A percentile compares a stretch with the other conserved stretches of the same genome.
Evolutionary conservation across 2,113 vertebrate species (phyloP).

Genomic region (Peucedramus taeniatus): DNA sequence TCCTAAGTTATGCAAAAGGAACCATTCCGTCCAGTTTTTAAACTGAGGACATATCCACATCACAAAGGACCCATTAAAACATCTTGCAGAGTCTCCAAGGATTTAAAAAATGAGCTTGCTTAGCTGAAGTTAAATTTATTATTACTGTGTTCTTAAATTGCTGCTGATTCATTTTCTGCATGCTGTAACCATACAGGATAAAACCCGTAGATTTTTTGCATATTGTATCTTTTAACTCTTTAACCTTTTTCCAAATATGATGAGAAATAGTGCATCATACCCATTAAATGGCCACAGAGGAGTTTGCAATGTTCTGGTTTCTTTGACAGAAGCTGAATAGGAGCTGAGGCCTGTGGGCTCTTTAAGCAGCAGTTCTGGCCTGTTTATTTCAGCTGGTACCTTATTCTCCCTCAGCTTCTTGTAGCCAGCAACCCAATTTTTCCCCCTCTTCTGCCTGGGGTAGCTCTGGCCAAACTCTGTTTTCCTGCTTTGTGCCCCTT

Average conservation of each 20-base stretch:
- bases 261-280: background rate
- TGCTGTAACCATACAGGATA: background rate
- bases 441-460: background rate
- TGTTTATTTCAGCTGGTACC: background rate
- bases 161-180: conserved; percentile 34
- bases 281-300: background rate
- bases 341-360: background rate
- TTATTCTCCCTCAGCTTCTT: background rate
- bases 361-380: background rate
- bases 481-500: background rate
- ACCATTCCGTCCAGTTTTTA: background rate
- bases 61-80: conserved; percentile 38
- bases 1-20: conserved; percentile 40
- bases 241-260: background rate
- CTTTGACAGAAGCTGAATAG: background rate
- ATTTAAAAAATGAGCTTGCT: conserved; percentile 30
- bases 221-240: background rate
- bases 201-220: background rate
- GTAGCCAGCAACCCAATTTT: background rate
- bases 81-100: conserved; percentile 5
- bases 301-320: background rate
- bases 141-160: conserved; percentile 1
- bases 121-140: conserved; percentile 14
- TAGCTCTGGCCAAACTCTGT: background rate
- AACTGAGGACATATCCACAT: conserved; percentile 40